Base-by-base conservation (phyloP, 1,140 invertebrate species). In the Myzus persicae region DNA sequence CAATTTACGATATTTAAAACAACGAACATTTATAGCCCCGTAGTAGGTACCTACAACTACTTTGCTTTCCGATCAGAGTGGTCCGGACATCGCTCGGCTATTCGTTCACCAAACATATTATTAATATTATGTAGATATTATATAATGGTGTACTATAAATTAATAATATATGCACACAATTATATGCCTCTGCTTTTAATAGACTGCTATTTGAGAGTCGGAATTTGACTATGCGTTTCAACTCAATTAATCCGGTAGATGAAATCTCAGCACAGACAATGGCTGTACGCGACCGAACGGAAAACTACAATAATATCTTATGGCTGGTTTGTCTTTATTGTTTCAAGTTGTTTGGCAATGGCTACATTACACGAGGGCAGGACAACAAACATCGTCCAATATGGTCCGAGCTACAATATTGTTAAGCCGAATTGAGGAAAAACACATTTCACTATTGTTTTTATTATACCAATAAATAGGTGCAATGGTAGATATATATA, bases 281-380 rank as follows among this genome's bases (percentile, higher is more conserved):
- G 20, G 38, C 31, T 76, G 48, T 9, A 87, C 9, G 9, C 20
- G 22, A 54, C 22, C 88, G 24, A 6, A 51, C 8, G n/a, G 24
- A 89, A 89, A 89, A 89, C 88, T 46, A 87, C 9, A 85, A 31
- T 85, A 48, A 88, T 31, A 54, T 54, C 38, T 31, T 22, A 54
- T 38, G 22, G 36, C 5, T 8, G n/a, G 5, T 46, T 8, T 1
- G 18, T 87, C 36, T 89, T 54, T 89, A 89, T 89, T 89, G 36
- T 38, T 89, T 89, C 51, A 24, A 89, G 48, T 54, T 26, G 48
- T 54, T 89, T 51, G 87, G 85, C 20, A 1, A 40, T 54, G 9
- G 46, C 9, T 31, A 14, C 38, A 76, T n/a, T 26, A 26, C 36
- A 84, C 40, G 22, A 18, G n/a, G 87, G 9, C 51, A 3, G 36